phyloP scores from a whole-genome alignment of 2,888 invertebrate genomes.

The Dasypolia templi region DNA sequence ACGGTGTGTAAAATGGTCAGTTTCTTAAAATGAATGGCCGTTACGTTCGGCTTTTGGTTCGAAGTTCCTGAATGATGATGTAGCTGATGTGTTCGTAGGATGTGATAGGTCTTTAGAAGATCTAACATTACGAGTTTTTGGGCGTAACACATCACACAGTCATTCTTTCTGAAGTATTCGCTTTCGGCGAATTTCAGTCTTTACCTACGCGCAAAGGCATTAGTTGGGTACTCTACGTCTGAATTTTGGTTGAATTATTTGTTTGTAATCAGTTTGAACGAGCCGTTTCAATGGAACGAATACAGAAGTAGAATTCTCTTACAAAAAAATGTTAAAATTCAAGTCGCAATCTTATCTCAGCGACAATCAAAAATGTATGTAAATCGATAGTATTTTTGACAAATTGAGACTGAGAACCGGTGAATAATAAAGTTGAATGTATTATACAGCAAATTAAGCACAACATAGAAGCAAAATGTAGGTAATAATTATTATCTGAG shows the following conservation, averaged over 20 bases:
- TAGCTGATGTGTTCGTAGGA: neutral
- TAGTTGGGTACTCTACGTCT: neutral
- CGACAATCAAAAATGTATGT: too few species aligned
- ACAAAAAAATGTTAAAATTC: too few species aligned
- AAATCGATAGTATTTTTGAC: too few species aligned
- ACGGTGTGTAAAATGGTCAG: conserved; percentile 19
- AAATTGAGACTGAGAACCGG: too few species aligned
- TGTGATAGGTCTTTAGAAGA: neutral
- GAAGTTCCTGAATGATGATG: too few species aligned
- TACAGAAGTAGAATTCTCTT: too few species aligned
- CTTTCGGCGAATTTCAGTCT: neutral
- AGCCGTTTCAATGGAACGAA: neutral
- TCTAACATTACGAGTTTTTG: neutral
- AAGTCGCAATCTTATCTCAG: too few species aligned
- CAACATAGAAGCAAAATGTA: conserved; percentile 26
- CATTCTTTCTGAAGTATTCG: neutral
- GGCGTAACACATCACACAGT: neutral
- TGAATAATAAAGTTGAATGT: conserved; percentile 14
- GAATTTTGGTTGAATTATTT: neutral
- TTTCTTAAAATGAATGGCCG: conserved; percentile 28
- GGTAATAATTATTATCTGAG: conserved; percentile 43
- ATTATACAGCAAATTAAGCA: conserved; percentile 23
- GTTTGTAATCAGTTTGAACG: neutral
- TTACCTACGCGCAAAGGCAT: too few species aligned
- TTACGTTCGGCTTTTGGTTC: neutral